Base-by-base conservation (phyloP, 2,888 invertebrate species). In the Synergus itoensis region DNA sequence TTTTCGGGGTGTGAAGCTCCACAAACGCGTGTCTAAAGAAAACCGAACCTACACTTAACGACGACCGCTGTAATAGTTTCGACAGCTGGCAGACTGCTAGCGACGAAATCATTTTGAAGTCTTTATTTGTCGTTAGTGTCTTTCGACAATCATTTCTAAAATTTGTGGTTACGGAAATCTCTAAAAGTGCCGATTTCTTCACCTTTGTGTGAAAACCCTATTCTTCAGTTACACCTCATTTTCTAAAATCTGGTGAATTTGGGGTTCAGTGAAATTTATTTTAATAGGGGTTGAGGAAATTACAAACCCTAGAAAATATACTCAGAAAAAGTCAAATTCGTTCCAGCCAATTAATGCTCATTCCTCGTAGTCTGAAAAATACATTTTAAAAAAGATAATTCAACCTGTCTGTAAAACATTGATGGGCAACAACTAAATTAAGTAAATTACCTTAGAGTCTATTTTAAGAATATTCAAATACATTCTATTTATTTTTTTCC, bases 21-120 rank as follows among this genome's bases (percentile, higher is more conserved):
- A 16, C 11, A 65, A 73, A 53, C 73, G 36, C 73, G 48, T 73
- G 73, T 73, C 73, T 73, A 53, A 73, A 48, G 48, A 48, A 73
- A 73, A 73, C 73, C 48, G 28, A 73, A 73, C 73, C 73, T 53
- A 48, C 36, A 73, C 73, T 73, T 73, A 73, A 73, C 73, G 48
- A 53, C 8, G 73, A 73, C 11, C 53, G 14, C 73, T 73, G 16
- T 73, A 73, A 73, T 73, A 53, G 73, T 73, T 73, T 48, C 73
- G 36, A 28, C 73, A 73, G 73, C 73, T 73, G 73, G 73, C 73
- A 73, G 73, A 53, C 73, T 45, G 73, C 73, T 53, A 73, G 73
- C 28, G 36, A 53, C 73, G 18, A 73, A 18, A 73, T 73, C 73
- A 53, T 73, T 73, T 48, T 73, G 48, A 73, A 73, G 73, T 73